A percentile compares a stretch with the other conserved stretches of the same genome.
Evolutionary conservation across 1,140 invertebrate species (phyloP).

Genomic region (Polypedilum pembai): DNA sequence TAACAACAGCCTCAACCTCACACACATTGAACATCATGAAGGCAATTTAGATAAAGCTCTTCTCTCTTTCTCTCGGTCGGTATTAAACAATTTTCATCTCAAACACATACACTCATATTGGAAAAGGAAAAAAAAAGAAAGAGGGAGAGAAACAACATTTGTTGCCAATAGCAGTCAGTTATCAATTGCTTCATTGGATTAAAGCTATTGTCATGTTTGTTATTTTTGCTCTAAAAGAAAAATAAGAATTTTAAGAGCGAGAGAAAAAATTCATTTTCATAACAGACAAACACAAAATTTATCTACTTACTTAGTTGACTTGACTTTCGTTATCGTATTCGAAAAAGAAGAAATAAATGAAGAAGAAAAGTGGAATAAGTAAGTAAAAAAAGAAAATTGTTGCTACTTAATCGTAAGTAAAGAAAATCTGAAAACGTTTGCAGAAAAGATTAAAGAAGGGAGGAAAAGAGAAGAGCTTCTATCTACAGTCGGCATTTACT

Average conservation of each 20-base stretch:
- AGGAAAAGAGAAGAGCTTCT: not conserved
- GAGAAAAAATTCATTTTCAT: not conserved
- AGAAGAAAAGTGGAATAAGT: not conserved
- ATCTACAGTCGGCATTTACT: not conserved
- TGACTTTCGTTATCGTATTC: no score
- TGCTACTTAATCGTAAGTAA: not conserved
- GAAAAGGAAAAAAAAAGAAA: not conserved
- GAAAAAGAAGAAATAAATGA: not conserved
- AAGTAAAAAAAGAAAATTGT: not conserved
- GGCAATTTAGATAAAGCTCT: constrained; percentile 15
- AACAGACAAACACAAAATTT: not conserved
- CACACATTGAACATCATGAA: constrained; percentile 6
- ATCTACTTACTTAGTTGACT: not conserved
- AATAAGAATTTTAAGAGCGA: no score
- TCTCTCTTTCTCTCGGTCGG: not conserved
- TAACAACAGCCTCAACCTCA: not conserved
- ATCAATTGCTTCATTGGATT: constrained; percentile 18
- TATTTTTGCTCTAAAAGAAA: not conserved
- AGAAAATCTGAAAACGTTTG: not conserved
- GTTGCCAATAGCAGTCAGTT: constrained; percentile 4
- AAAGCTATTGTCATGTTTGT: constrained; percentile 12
- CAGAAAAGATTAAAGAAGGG: not conserved
- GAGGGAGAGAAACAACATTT: constrained; percentile 1
- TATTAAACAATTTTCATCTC: constrained; percentile 12
- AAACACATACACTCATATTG: not conserved